These are phyloP conservation scores for Hirtodrosophila cameraria DNA, from an alignment of 2,888 invertebrate species.

Conservation along the genomic window DNA sequence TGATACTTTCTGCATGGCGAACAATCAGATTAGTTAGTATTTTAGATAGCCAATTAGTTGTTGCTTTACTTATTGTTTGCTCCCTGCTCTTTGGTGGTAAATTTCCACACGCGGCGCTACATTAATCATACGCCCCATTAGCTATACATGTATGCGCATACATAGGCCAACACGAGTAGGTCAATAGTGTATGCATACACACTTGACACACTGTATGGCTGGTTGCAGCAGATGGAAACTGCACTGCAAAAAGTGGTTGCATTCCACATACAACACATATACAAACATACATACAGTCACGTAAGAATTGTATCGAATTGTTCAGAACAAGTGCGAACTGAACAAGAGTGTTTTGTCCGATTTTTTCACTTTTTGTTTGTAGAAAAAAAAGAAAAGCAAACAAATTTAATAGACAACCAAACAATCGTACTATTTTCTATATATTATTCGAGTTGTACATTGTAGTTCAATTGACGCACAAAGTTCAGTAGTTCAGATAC, in stretches of 20 bases:
- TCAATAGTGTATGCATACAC: conserved; percentile 48
- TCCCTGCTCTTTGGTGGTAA: conserved; percentile 14
- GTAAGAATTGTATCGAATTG: background rate
- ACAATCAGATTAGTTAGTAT: conserved; percentile 58
- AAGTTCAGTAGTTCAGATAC: too few relatives aligned
- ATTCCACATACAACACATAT: background rate
- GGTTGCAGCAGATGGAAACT: conserved; percentile 28
- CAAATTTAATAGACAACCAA: too few relatives aligned
- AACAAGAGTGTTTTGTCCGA: too few relatives aligned
- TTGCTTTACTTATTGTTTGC: conserved; percentile 12
- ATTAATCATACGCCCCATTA: conserved; percentile 62
- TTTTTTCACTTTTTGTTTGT: too few relatives aligned
- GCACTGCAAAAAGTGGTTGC: conserved; percentile 24
- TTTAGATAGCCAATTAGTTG: conserved; percentile 48
- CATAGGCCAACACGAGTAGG: conserved; percentile 43
- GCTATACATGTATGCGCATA: background rate
- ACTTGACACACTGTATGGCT: conserved; percentile 59
- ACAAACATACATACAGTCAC: background rate
- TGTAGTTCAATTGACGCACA: too few relatives aligned
- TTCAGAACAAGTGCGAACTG: too few relatives aligned
- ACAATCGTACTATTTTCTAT: too few relatives aligned
- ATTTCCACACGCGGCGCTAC: conserved; percentile 47
- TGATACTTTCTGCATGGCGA: conserved; percentile 45
- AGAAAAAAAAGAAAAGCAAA: too few relatives aligned
- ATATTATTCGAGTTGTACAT: too few relatives aligned